A percentile compares a stretch with the other conserved stretches of the same genome.
These are phyloP conservation scores for Okapia johnstoni DNA, from an alignment of 2,113 vertebrate species.

Conservation along the genomic window DNA sequence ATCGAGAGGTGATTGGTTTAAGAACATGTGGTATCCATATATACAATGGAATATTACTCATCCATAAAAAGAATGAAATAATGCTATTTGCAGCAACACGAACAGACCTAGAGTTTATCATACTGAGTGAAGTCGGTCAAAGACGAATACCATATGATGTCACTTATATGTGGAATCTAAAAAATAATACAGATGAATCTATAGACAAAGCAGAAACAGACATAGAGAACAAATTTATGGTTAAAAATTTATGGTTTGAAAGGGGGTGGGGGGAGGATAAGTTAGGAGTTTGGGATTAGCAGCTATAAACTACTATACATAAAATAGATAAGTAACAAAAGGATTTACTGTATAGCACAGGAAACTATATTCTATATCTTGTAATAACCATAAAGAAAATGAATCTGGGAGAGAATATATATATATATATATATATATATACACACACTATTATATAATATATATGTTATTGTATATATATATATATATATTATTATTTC, in stretches of 20 bases:
- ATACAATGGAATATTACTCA: background rate
- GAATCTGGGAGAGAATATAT: background rate
- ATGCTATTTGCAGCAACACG: background rate
- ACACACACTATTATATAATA: background rate
- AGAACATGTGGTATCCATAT: background rate
- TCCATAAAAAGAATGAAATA: background rate
- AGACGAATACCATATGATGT: background rate
- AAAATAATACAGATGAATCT: background rate
- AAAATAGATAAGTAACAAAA: background rate
- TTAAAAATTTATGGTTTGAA: background rate
- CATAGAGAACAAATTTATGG: background rate
- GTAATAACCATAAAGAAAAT: background rate
- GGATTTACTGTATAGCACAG: background rate
- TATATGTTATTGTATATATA: background rate
- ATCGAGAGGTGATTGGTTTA: background rate
- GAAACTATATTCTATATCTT: background rate
- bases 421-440: background rate
- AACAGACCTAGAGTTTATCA: background rate
- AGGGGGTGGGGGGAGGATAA: background rate
- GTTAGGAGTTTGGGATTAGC: background rate
- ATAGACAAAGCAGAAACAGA: background rate
- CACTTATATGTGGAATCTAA: background rate
- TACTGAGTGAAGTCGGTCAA: background rate
- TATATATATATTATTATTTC: background rate
- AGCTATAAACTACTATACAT: background rate